Base-by-base conservation (phyloP, 2,888 invertebrate genomes). In the Bibio marci region DNA sequence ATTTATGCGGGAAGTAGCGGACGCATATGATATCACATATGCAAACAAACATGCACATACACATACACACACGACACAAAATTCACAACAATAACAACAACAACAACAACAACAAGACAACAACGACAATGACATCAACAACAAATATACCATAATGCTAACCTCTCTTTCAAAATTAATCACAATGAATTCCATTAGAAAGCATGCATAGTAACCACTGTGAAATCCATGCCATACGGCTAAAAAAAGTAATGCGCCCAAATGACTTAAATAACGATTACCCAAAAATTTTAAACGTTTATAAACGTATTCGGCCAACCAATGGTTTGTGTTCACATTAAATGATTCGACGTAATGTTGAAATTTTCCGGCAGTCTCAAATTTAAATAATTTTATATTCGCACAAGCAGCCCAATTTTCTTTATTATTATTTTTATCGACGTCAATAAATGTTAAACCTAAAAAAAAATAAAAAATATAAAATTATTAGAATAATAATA, bases 181-280 rank as follows among this genome's bases (percentile, higher is more conserved):
- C 26, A 87, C 78, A 26, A 86, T 62, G 55, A 91, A 94, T 56
- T 97, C 97, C 59, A 90, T 76, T 41, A 85, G 70, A 67, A 97
- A 97, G 34, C 85, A 81, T 52, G 86, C 66, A 56, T 92, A 97
- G 55, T 98, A 98, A 1, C 97, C 95, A 10, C 83, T 76, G 55
- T 90, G 83, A 38, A 88, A 76, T 11, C 97, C 97, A 60, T 97
- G 97, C 97, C 97, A 97, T 1, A 92, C 53, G 0, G 97, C 91
- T 30, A 98, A 70, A 62, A 94, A 97, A 1, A 75, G 41, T 30
- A 98, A 63, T 0, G 94, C 85, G 1, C 73, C 67, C 1, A 74
- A 65, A 58, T 97, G 95, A 45, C 94, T 94, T 3, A 76, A 62
- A 30, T 69, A 69, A 15, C 80, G 73, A 59, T 81, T 88, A 35